Base-by-base conservation (phyloP, 2,113 vertebrate genomes). In the Sebastes schlegelii region DNA sequence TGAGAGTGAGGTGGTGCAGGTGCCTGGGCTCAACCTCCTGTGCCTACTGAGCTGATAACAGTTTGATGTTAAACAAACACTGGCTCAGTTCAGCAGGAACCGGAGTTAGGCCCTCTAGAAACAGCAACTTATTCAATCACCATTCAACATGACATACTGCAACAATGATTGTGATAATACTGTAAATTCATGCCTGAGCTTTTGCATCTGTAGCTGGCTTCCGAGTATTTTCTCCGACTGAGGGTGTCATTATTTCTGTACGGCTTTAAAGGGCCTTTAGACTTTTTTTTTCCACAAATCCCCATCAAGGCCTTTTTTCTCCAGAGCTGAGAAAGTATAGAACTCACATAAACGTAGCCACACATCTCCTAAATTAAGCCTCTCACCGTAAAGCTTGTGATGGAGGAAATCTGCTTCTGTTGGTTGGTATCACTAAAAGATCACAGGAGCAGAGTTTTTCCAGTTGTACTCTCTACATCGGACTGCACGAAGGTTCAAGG, bases 81-180 rank as follows among this genome's bases (percentile, higher is more conserved):
- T 96, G 96, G 95, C 96, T 96, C 96, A 96, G 95, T 96, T 96
- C 96, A 96, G 96, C 96, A 96, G 95, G 95, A 96, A 96, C 96
- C 94, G 94, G 95, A 96, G 95, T 96, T 95, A 92, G 90, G 95
- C 95, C 95, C 91, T 92, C 94, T 94, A 93, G 78, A 94, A 91
- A 92, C 91, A 79, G 46, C 89, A 1, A 64, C 49, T 1, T 55
- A 71, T 2, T 10, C 4, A 17, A 57, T 66, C 42, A 14, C 19
- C 19, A 48, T n/a, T 54, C 43, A 68, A 60, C 45, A 79, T 13
- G 58, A 48, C 46, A 48, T 12, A 10, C 16, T 40, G 10, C 4
- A n/a, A 16, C 55, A 66, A 5, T 3, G 12, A 82, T 74, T 67
- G 19, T 69, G 1, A 19, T 10, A 13, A 40, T 40, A n/a, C 13